These are phyloP conservation scores for Prunella strophiata DNA, from an alignment of 2,797 vertebrate genomes.

Conservation along the genomic window DNA sequence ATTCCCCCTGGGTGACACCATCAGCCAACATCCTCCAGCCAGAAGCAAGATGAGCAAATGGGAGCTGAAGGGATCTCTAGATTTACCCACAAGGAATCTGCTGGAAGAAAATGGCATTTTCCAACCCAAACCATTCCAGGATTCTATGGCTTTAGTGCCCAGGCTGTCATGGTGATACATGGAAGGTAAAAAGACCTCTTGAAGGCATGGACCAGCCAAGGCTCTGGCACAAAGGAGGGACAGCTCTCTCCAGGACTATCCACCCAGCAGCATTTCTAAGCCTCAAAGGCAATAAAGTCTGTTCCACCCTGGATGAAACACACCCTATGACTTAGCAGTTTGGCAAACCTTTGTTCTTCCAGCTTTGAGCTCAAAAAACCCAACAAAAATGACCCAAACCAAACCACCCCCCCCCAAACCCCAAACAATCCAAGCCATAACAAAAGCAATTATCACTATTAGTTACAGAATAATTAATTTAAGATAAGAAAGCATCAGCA, in stretches of 20 bases:
- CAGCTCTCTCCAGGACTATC: neutral
- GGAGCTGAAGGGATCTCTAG: neutral
- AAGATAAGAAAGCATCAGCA: neutral
- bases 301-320: slow-evolving; percentile 22
- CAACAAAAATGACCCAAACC: neutral
- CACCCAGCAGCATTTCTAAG: slow-evolving; percentile 4
- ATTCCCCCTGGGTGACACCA: neutral
- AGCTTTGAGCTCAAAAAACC: slow-evolving; percentile 6
- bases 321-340: slow-evolving; percentile 19
- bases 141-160: neutral
- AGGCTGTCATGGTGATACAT: neutral
- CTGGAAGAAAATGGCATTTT: neutral
- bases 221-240: neutral
- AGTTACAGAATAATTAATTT: neutral
- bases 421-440: neutral
- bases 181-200: neutral
- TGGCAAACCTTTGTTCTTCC: slow-evolving; percentile 64
- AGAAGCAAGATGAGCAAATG: rapidly evolving
- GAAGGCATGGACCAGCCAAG: neutral
- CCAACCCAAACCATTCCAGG: neutral
- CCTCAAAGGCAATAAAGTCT: neutral
- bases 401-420: rapidly evolving
- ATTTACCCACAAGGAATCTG: neutral
- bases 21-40: neutral
- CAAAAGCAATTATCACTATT: neutral